Evolutionary conservation across 1,140 invertebrate genomes (phyloP).

Genomic region (Ceratitis capitata): DNA sequence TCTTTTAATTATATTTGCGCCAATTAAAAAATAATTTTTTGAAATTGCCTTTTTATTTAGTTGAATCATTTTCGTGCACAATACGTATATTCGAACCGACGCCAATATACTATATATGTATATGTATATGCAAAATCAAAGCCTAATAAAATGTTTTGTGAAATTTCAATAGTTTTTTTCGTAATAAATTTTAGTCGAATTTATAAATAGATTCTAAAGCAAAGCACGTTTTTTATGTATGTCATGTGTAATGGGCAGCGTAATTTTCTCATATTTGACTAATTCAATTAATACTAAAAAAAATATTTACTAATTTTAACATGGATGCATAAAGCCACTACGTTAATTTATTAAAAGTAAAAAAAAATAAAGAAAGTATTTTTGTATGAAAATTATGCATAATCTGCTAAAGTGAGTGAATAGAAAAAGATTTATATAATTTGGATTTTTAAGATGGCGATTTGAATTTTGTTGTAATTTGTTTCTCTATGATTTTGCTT

Average conservation of each 20-base stretch:
- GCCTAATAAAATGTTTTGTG: no score
- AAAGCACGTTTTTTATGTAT: not conserved
- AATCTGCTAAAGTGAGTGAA: not conserved
- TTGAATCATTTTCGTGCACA: no score
- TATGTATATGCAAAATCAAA: no score
- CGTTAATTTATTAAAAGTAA: not conserved
- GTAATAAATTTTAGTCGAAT: no score
- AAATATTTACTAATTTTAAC: constrained; percentile 12
- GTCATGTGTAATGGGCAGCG: not conserved
- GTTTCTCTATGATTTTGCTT: not conserved
- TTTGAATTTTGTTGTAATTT: not conserved
- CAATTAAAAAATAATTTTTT: no score
- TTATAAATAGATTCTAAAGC: no score
- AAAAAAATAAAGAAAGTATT: not conserved
- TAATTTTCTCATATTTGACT: not conserved
- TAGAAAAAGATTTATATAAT: not conserved
- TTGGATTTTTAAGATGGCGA: not conserved
- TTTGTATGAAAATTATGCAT: not conserved
- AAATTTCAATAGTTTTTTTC: no score
- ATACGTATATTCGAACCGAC: no score
- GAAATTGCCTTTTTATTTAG: no score
- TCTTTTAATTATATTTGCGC: no score
- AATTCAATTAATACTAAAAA: not conserved
- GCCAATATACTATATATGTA: no score
- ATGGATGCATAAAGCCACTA: not conserved